Conservation (phyloP, 2,113 vertebrate species). For the Dromiciops gliroides region DNA sequence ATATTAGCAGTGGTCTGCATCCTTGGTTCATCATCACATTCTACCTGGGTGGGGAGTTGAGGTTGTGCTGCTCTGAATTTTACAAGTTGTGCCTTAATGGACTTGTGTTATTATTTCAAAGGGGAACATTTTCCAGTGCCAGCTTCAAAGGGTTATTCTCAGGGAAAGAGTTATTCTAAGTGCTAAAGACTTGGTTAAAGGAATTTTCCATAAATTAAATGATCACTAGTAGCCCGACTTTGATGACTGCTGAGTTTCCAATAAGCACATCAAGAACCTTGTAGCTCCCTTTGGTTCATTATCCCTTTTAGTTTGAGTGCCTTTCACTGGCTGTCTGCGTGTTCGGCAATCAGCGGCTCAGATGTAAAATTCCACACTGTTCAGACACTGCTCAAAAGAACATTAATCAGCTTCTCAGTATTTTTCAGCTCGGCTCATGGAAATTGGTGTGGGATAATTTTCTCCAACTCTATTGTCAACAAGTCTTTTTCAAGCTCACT, state of each 20-base stretch:
- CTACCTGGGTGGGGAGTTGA: background rate
- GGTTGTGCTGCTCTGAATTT: slow-evolving; percentile 7
- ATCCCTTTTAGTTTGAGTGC: slow-evolving; percentile 50
- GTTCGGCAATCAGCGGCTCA: slow-evolving; percentile 40
- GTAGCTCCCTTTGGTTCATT: slow-evolving; percentile 65
- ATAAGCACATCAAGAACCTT: slow-evolving; percentile 59
- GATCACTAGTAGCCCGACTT: slow-evolving; percentile 50
- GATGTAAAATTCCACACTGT: slow-evolving; percentile 65
- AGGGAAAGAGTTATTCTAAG: slow-evolving; percentile 24
- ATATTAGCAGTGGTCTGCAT: slow-evolving; percentile 1
- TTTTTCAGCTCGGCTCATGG: slow-evolving; percentile 56
- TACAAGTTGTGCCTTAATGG: slow-evolving; percentile 2
- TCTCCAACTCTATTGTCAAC: slow-evolving; percentile 47
- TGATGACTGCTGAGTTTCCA: slow-evolving; percentile 45
- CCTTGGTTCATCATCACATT: slow-evolving; percentile 12
- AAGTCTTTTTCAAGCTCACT: slow-evolving; percentile 8
- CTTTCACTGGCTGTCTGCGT: slow-evolving; percentile 53
- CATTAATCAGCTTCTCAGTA: slow-evolving; percentile 58
- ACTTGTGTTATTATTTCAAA: slow-evolving; percentile 39
- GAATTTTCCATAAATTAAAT: background rate
- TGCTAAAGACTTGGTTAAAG: slow-evolving; percentile 49
- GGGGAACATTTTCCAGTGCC: background rate
- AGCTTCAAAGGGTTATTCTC: slow-evolving; percentile 19
- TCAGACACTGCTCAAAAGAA: slow-evolving; percentile 34
- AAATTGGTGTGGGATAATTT: slow-evolving; percentile 72